Conservation (phyloP, 2,888 invertebrate genomes). For the Sesia apiformis region DNA sequence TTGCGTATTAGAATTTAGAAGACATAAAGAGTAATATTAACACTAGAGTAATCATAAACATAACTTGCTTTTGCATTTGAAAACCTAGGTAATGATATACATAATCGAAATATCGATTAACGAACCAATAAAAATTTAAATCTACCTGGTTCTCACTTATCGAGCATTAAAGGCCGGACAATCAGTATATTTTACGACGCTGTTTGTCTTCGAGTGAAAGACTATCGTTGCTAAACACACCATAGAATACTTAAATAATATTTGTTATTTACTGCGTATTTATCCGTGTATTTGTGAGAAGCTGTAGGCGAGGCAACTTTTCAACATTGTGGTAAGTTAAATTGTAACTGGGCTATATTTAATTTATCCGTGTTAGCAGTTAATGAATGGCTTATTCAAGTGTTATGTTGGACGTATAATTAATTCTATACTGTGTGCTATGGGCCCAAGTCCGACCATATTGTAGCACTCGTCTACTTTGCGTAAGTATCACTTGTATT, state of each 20-base stretch:
- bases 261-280: constrained; percentile 44
- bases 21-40: no score
- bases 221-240: background rate
- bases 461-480: background rate
- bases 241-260: constrained; percentile 24
- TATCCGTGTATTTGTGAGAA: constrained; percentile 32
- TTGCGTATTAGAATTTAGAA: no score
- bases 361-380: constrained; percentile 3
- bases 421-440: background rate
- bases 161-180: constrained; percentile 6
- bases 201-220: constrained; percentile 5
- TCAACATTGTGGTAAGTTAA: constrained; percentile 21
- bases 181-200: constrained; percentile 26
- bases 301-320: constrained; percentile 36
- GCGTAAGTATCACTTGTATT: background rate
- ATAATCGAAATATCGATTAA: no score
- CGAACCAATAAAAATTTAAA: no score
- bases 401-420: constrained; percentile 1
- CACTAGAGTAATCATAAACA: no score
- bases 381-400: constrained; percentile 21
- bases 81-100: no score
- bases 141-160: no score
- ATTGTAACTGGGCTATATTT: constrained; percentile 14
- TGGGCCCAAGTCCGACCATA: background rate
- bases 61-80: no score